Conservation (phyloP, 2,888 invertebrate species). For the Pelosia muscerda region DNA sequence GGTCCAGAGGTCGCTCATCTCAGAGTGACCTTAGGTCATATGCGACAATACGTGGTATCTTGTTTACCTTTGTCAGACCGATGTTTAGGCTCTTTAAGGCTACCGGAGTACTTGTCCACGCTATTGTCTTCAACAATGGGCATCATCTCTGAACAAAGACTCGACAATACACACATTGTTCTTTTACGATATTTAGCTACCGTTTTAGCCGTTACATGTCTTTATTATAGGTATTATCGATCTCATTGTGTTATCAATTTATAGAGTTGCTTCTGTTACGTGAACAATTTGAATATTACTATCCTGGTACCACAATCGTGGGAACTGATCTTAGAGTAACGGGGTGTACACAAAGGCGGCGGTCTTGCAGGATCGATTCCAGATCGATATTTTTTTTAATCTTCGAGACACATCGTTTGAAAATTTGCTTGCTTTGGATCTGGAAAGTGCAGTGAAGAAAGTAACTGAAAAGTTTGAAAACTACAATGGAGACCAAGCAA, state of each 20-base stretch:
- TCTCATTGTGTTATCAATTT: conserved; percentile 80
- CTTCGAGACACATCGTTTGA: not conserved
- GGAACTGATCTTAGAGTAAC: conserved; percentile 58
- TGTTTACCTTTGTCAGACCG: conserved; percentile 76
- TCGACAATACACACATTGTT: conserved; percentile 74
- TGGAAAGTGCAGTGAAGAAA: not conserved
- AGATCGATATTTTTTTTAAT: not conserved
- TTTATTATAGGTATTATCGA: conserved; percentile 81
- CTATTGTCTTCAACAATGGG: conserved; percentile 56
- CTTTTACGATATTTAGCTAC: conserved; percentile 80
- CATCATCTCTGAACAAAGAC: conserved; percentile 72
- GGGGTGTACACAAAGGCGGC: not conserved
- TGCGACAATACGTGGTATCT: conserved; percentile 70
- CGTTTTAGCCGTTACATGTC: conserved; percentile 78
- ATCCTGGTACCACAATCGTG: conserved; percentile 65
- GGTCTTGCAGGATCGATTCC: not conserved
- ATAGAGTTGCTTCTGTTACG: conserved; percentile 70
- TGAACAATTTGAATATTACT: conserved; percentile 71
- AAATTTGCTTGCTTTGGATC: not conserved
- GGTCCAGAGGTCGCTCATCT: conserved; percentile 77
- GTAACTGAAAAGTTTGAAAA: not conserved
- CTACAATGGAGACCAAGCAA: not conserved
- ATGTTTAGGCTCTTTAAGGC: conserved; percentile 64
- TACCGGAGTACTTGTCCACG: conserved; percentile 55
- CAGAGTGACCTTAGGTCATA: conserved; percentile 79